Evolutionary conservation across 2,888 invertebrate genomes (phyloP).

Genomic region (Amphipoea oculea): DNA sequence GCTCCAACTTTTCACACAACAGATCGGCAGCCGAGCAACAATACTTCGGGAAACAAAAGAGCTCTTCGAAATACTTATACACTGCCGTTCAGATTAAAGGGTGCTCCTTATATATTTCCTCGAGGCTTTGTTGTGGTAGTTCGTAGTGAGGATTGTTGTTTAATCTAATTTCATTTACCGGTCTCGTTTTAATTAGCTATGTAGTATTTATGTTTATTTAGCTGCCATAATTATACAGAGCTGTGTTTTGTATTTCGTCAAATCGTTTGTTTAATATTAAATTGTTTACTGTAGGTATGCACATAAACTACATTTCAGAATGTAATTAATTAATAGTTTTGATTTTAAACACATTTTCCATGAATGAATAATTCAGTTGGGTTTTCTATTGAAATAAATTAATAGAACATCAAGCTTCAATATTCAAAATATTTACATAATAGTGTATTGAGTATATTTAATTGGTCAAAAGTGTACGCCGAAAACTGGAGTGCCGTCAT

Average conservation of each 20-base stretch:
- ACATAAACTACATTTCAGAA: constrained; percentile 16
- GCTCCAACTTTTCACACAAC: constrained; percentile 81
- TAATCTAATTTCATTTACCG: constrained; percentile 51
- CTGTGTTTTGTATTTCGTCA: constrained; percentile 6
- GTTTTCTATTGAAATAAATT: neutral
- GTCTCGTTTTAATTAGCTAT: constrained; percentile 51
- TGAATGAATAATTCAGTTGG: neutral
- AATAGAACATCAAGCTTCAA: neutral
- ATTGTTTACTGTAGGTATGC: constrained; percentile 20
- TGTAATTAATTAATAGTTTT: constrained; percentile 6
- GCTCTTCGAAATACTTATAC: constrained; percentile 79
- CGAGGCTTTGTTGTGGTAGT: constrained; percentile 55
- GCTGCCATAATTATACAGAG: neutral
- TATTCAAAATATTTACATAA: neutral
- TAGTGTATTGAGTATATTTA: constrained; percentile 35
- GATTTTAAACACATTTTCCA: neutral
- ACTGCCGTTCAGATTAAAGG: constrained; percentile 76
- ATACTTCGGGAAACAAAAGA: constrained; percentile 84
- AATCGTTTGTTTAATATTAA: constrained; percentile 9
- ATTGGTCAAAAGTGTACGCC: constrained; percentile 68
- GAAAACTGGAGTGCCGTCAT: constrained; percentile 68
- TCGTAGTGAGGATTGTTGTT: constrained; percentile 38
- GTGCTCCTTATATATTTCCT: constrained; percentile 57
- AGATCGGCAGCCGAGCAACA: constrained; percentile 82
- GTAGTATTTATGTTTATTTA: constrained; percentile 29